These are phyloP conservation scores for Tanytarsus gracilentus DNA, from an alignment of 2,888 invertebrate genomes.

Conservation along the genomic window DNA sequence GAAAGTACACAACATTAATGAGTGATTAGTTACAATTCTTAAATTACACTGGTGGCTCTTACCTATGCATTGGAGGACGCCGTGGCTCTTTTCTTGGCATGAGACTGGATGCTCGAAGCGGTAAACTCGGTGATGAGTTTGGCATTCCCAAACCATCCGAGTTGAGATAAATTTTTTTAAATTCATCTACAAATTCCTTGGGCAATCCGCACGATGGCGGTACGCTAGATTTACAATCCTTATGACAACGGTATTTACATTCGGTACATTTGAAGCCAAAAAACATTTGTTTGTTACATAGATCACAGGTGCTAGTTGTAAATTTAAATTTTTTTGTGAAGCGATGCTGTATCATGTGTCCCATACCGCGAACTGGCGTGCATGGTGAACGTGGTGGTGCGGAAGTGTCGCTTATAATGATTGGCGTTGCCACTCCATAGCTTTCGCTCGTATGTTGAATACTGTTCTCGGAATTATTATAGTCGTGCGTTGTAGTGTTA, in stretches of 20 bases:
- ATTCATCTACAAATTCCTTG: conserved; percentile 72
- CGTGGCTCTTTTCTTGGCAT: conserved; percentile 9
- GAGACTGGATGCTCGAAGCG: background rate
- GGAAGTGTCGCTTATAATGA: conserved; percentile 31
- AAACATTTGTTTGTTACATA: conserved; percentile 81
- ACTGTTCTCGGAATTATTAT: background rate
- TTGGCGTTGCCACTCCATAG: conserved; percentile 1
- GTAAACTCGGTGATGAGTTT: conserved; percentile 40
- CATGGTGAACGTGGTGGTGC: conserved; percentile 57
- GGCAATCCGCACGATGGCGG: conserved; percentile 88
- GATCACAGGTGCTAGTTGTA: conserved; percentile 80
- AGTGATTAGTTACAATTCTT: background rate
- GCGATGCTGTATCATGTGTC: conserved; percentile 81
- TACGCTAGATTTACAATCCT: conserved; percentile 82
- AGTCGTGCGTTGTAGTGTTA: background rate
- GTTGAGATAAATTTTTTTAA: conserved; percentile 64
- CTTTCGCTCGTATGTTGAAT: background rate
- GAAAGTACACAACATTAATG: background rate
- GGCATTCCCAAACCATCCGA: conserved; percentile 47
- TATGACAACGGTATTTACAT: conserved; percentile 72
- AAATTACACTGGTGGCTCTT: no score
- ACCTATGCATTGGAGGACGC: conserved; percentile 4
- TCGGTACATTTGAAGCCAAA: conserved; percentile 86
- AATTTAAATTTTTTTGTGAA: conserved; percentile 83
- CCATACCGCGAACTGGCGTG: conserved; percentile 72